phyloP scores from a whole-genome alignment of 2,113 vertebrate species.

The Carlito syrichta region DNA sequence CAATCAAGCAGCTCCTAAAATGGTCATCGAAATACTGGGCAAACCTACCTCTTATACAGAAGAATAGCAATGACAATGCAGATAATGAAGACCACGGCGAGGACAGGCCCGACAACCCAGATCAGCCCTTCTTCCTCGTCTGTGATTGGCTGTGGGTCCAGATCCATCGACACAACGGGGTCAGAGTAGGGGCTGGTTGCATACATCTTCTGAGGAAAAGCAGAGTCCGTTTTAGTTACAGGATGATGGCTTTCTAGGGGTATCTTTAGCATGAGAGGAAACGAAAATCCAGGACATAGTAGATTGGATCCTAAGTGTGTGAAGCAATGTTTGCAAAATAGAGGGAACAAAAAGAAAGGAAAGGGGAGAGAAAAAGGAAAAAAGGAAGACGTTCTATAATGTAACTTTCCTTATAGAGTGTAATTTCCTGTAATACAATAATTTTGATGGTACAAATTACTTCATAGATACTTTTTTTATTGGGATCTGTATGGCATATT shows the following conservation, averaged over 20 bases:
- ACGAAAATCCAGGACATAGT: not conserved
- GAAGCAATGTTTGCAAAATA: not conserved
- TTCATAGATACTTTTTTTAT: not conserved
- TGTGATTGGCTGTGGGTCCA: slow-evolving; percentile 96
- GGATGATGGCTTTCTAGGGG: not conserved
- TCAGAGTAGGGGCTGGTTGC: slow-evolving; percentile 98
- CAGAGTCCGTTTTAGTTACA: slow-evolving; percentile 37
- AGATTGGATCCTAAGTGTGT: not conserved
- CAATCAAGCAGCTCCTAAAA: not conserved
- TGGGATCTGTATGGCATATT: not conserved
- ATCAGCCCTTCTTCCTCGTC: slow-evolving; percentile 99
- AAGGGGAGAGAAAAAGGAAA: no score
- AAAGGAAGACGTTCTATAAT: not conserved
- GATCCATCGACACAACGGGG: slow-evolving; percentile 94
- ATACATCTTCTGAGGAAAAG: slow-evolving; percentile 92
- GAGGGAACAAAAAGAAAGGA: not conserved
- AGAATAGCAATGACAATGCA: slow-evolving; percentile 99
- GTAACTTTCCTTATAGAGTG: not conserved
- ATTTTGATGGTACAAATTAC: not conserved
- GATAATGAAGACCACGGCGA: slow-evolving; percentile 99
- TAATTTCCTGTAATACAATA: not conserved
- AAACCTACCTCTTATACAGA: slow-evolving; percentile 97
- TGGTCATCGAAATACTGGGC: not conserved
- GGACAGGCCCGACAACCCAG: slow-evolving; percentile 98
- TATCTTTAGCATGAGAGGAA: not conserved